A percentile compares a stretch with the other conserved stretches of the same genome.
phyloP scores from a whole-genome alignment of 2,113 vertebrate species.

The Perccottus glenii region DNA sequence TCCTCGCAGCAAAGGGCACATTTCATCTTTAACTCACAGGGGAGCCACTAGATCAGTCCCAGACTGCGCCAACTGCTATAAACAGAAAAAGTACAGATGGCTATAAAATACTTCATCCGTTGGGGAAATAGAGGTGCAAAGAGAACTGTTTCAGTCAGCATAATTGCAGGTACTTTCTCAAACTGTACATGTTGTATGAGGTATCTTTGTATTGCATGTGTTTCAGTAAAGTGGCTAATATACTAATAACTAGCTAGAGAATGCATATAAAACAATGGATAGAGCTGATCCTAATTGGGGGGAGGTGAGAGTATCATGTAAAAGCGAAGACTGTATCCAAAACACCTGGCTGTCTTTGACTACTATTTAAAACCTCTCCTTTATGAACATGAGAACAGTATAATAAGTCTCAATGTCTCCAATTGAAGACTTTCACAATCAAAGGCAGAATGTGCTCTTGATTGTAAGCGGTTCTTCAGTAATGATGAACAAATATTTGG shows the following conservation, averaged over 20 bases:
- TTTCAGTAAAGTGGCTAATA: not conserved
- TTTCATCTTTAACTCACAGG: slow-evolving; percentile 32
- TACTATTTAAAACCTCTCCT: too few species aligned
- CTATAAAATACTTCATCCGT: not conserved
- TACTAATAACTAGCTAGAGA: not conserved
- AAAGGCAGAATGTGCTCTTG: not conserved
- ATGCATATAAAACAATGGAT: too few species aligned
- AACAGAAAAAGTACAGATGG: slow-evolving; percentile 9
- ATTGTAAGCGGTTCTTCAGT: not conserved
- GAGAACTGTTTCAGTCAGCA: slow-evolving; percentile 13
- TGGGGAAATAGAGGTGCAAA: slow-evolving; percentile 8
- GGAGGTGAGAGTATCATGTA: too few species aligned
- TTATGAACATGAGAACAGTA: too few species aligned
- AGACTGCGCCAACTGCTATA: not conserved
- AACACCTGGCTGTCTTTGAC: too few species aligned
- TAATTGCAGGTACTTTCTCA: slow-evolving; percentile 2
- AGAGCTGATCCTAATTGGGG: too few species aligned
- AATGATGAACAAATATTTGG: not conserved
- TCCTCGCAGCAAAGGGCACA: slow-evolving; percentile 22
- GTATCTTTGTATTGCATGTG: not conserved
- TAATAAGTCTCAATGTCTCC: too few species aligned
- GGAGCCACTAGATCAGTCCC: slow-evolving; percentile 13
- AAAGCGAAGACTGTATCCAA: too few species aligned
- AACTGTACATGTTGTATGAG: not conserved
- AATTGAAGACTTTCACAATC: not conserved